Base-by-base conservation (phyloP, 2,888 invertebrate species). In the Oegoconia quadripuncta region DNA sequence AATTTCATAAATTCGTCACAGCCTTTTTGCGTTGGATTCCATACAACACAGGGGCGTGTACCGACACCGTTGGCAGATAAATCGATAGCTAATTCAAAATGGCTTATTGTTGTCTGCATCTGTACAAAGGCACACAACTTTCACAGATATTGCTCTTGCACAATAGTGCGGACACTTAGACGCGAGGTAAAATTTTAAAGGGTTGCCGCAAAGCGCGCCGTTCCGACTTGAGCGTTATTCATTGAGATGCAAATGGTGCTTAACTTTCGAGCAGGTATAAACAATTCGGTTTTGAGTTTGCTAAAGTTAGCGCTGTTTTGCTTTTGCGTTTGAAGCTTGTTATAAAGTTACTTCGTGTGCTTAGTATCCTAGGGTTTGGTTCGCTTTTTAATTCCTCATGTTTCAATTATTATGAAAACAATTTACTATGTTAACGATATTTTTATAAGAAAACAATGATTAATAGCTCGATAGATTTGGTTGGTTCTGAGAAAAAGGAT, bases 31-130 rank as follows among this genome's bases (percentile, higher is more conserved):
- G 45, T 39, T 39, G 48, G 16, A 8, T n/a, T 9, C 9, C 53
- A 46, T 52, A 40, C 36, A 50, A 45, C 37, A 52, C 50, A 50
- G 51, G 61, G 70, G 73, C 70, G 71, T 57, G 55, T 62, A 27
- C 27, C 22, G 6, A 80, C 76, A 75, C 71, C 72, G 69, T 74
- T 74, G 65, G 65, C 64, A 76, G 80, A 81, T 83, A 82, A 78
- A 80, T 81, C 78, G 77, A 81, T 74, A 66, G 80, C 79, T 84
- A 83, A 84, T 84, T 83, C 73, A 66, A 73, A 84, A 83, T 73
- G 71, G 78, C 70, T 74, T 69, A 84, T 84, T 84, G 84, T 83
- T 83, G 83, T 84, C 77, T 80, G 74, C 67, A 59, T 62, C 64
- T 59, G 59, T 69, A 79, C 79, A 82, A 84, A 80, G 78, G 74